Evolutionary conservation across 2,113 vertebrate genomes (phyloP).

Genomic region (Camelus dromedarius): DNA sequence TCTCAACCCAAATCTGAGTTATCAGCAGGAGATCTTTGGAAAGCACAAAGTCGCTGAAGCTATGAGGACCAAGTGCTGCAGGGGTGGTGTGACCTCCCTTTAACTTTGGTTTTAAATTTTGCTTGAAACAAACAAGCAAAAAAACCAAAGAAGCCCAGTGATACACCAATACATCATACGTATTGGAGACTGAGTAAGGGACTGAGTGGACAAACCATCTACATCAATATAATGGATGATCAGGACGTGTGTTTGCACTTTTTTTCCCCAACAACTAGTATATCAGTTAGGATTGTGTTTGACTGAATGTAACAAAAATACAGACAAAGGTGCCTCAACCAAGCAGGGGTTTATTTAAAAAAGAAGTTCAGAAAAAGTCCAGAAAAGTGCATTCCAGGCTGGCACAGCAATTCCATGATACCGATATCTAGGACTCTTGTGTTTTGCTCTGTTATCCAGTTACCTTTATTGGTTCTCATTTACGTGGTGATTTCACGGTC

Average conservation of each 20-base stretch:
- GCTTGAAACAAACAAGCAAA: not conserved
- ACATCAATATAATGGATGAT: not conserved
- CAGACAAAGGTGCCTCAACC: not conserved
- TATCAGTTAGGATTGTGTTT: not conserved
- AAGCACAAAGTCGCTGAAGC: not conserved
- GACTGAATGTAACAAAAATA: not conserved
- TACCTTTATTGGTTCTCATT: not conserved
- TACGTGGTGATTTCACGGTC: not conserved
- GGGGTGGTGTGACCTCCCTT: not conserved
- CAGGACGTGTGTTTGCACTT: not conserved
- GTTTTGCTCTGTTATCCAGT: not conserved
- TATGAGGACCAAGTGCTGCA: not conserved
- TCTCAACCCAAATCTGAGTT: not conserved
- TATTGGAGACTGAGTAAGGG: not conserved
- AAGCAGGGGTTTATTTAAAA: not conserved
- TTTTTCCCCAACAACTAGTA: not conserved
- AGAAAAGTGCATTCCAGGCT: not conserved
- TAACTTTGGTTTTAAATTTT: conserved; percentile 44
- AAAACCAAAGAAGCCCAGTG: not conserved
- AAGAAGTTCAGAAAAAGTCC: not conserved
- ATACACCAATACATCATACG: not conserved
- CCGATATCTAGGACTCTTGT: not conserved
- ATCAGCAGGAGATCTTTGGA: conserved; percentile 40
- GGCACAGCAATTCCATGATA: not conserved
- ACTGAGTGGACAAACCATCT: not conserved